These are phyloP conservation scores for Tridacna gigas DNA, from an alignment of 2,888 invertebrate species.

Conservation along the genomic window DNA sequence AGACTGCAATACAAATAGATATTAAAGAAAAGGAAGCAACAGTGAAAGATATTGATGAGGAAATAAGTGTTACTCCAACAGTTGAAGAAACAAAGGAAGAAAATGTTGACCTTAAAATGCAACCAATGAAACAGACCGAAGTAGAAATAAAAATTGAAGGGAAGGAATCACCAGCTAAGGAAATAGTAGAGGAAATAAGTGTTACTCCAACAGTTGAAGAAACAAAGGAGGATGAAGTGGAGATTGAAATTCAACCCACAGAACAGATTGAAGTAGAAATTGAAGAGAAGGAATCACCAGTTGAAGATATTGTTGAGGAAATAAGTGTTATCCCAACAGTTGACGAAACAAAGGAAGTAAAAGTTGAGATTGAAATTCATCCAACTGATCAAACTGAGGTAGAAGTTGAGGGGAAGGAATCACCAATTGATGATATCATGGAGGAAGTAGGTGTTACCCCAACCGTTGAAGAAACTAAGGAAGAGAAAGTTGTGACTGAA, in stretches of 20 bases:
- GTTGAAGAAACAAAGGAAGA: constrained; percentile 28
- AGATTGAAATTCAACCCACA: constrained; percentile 35
- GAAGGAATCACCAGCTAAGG: constrained; percentile 30
- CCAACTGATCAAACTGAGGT: too few relatives aligned
- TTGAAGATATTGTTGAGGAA: background rate
- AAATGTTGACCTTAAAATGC: constrained; percentile 24
- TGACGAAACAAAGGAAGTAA: background rate
- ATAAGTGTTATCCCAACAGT: background rate
- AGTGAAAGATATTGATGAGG: background rate
- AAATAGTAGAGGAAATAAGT: constrained; percentile 19
- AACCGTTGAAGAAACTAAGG: too few relatives aligned
- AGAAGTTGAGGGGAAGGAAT: too few relatives aligned
- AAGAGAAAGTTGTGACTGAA: too few relatives aligned
- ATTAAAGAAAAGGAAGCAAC: background rate
- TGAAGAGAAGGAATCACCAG: constrained; percentile 10
- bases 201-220: constrained; percentile 31
- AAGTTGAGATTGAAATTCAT: background rate
- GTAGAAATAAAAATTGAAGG: constrained; percentile 27
- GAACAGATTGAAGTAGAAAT: constrained; percentile 15
- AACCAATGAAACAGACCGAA: constrained; percentile 25
- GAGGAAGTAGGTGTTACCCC: too few relatives aligned
- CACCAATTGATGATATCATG: too few relatives aligned
- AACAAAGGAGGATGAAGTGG: constrained; percentile 23
- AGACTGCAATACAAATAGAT: too few relatives aligned
- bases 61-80: constrained; percentile 5